Percentiles rank a stretch among this genome's conserved stretches.
Conservation (phyloP, 2,797 vertebrate genomes). For the Erpetoichthys calabaricus region DNA sequence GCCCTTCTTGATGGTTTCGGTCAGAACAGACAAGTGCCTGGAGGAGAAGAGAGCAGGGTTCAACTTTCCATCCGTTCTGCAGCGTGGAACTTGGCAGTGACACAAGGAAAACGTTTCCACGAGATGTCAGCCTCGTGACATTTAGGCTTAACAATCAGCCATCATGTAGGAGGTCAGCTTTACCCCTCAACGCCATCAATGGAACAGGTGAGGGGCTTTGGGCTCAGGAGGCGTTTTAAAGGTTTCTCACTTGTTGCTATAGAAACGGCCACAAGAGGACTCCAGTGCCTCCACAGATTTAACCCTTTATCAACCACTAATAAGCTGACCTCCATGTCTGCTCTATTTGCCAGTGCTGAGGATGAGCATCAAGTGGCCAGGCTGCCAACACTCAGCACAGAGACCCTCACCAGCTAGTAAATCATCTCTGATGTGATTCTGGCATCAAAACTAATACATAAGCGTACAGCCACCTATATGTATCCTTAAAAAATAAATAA, state of each 20-base stretch:
- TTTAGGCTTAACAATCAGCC: slow-evolving; percentile 10
- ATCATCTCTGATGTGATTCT: too few species aligned
- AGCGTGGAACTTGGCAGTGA: background rate
- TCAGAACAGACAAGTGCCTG: slow-evolving; percentile 88
- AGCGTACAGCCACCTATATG: too few species aligned
- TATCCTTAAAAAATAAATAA: too few species aligned
- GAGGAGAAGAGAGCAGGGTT: background rate
- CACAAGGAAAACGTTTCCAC: background rate
- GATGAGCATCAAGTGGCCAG: too few species aligned
- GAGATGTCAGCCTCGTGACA: background rate
- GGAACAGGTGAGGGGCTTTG: slow-evolving; percentile 26
- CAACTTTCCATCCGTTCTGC: background rate
- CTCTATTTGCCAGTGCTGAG: too few species aligned
- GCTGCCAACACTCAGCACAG: too few species aligned
- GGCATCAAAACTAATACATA: too few species aligned
- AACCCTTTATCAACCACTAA: slow-evolving; percentile 27
- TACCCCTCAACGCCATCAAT: slow-evolving; percentile 16
- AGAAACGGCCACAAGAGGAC: slow-evolving; percentile 26
- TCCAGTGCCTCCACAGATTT: slow-evolving; percentile 20
- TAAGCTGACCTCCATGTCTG: too few species aligned
- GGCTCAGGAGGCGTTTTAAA: slow-evolving; percentile 31
- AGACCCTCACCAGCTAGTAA: too few species aligned
- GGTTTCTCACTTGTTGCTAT: slow-evolving; percentile 29
- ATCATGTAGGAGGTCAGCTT: slow-evolving; percentile 15
- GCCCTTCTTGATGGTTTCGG: slow-evolving; percentile 94